Percentiles rank a stretch among this genome's conserved stretches.
Evolutionary conservation across 2,113 vertebrate genomes (phyloP).

Genomic region (Coryphaenoides rupestris): DNA sequence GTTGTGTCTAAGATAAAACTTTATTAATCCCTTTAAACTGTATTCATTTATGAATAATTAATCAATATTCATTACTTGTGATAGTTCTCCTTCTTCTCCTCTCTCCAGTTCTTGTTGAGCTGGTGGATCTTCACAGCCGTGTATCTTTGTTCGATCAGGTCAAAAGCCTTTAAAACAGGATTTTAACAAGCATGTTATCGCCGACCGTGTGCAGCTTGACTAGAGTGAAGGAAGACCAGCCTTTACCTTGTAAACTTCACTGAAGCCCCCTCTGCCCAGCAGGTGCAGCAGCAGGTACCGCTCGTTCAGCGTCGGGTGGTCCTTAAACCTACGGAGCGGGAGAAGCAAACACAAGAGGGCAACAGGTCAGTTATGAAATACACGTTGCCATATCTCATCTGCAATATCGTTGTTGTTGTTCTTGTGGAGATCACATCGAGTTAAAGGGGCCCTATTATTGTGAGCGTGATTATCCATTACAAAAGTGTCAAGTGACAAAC

Average conservation of each 20-base stretch:
- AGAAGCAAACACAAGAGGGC: background rate
- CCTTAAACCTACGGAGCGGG: conserved; percentile 86
- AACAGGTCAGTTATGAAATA: no score
- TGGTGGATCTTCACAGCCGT: conserved; percentile 99
- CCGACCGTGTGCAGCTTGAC: no score
- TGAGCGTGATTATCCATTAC: no score
- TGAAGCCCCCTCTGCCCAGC: conserved; percentile 96
- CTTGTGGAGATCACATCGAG: no score
- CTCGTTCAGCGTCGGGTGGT: conserved; percentile 97
- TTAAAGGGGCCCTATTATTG: no score
- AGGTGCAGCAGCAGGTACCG: conserved; percentile 96
- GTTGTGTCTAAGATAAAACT: no score
- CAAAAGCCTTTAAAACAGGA: conserved; percentile 84
- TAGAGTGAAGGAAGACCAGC: background rate
- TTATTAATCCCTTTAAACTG: no score
- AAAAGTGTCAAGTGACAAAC: no score
- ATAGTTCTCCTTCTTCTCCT: conserved; percentile 99
- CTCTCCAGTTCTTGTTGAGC: conserved; percentile 99
- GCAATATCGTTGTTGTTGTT: no score
- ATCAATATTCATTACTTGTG: no score
- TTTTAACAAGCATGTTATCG: background rate
- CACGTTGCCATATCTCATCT: no score
- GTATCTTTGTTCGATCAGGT: conserved; percentile 97
- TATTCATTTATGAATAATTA: no score
- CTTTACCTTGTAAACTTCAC: conserved; percentile 97